Base-by-base conservation (phyloP, 2,113 vertebrate genomes). In the Zosterops borbonicus region DNA sequence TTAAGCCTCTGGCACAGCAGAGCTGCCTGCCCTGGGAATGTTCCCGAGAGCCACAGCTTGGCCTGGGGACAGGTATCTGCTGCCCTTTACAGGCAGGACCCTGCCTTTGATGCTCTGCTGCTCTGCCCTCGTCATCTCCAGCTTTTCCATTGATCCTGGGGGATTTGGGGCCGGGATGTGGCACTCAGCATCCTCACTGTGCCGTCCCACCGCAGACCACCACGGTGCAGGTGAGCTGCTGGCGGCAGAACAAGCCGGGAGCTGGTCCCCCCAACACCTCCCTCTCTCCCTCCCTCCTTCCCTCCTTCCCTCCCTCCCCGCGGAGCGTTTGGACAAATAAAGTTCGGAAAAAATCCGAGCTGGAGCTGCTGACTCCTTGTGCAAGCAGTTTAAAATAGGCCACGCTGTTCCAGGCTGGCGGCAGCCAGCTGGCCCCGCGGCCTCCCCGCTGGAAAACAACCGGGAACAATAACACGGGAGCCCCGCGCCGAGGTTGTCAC, bases 291-390 rank as follows among this genome's bases (percentile, higher is more conserved):
- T 68, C 37, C 69, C 42, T 25, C 29, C 39, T 39, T 39, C 39
- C 39, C 39, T 39, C 39, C 39, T 39, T 46, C 44, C 44, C 27
- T 83, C 31, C 83, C 31, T 90, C 87, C 84, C 87, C 0, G 41
- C 12, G 1, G 95, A 97, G 91, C 28, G 0, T 95, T 96, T 95
- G 95, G 94, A 97, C 89, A 97, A 95, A 97, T 94, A 97, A 94
- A 96, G 96, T 96, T 94, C 70, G 93, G 96, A 96, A 95, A 96
- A 96, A 95, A 95, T 96, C 93, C 12, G 87, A 63, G 92, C 92
- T 90, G 87, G 95, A 96, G 94, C 90, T 92, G 93, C 95, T 96
- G 90, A 95, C 93, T 97, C 95, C 96, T 96, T 95, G 95, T 97
- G 95, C 94, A 95, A 95, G 96, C 35, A 39, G 94, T 96, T 97